These are phyloP conservation scores for Cacatua alba DNA, from an alignment of 2,113 vertebrate genomes.

Conservation along the genomic window DNA sequence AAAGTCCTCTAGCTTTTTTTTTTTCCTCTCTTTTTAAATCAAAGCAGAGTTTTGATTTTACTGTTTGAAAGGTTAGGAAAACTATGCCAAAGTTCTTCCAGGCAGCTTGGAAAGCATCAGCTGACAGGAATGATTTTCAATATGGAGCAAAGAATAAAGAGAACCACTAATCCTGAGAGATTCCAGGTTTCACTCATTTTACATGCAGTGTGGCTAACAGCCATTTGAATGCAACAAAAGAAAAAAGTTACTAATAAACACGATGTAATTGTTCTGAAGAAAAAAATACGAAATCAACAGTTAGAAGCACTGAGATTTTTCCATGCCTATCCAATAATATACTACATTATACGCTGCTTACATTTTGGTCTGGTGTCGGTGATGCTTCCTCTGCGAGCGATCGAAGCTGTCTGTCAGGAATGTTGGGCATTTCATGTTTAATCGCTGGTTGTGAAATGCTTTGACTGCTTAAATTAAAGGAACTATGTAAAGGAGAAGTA, in stretches of 20 bases:
- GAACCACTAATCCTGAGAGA: slow-evolving; percentile 39
- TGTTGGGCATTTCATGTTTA: background rate
- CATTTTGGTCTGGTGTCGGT: background rate
- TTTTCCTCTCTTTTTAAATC: slow-evolving; percentile 41
- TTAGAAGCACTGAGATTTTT: background rate
- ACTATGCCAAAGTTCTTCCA: slow-evolving; percentile 77
- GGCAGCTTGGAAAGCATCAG: slow-evolving; percentile 62
- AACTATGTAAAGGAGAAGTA: background rate
- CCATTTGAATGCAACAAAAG: background rate
- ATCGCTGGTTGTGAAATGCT: background rate
- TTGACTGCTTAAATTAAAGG: background rate
- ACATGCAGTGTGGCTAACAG: slow-evolving; percentile 27
- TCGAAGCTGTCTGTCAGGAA: background rate
- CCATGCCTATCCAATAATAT: background rate
- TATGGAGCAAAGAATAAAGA: slow-evolving; percentile 53
- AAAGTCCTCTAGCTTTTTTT: slow-evolving; percentile 57
- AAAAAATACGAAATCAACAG: background rate
- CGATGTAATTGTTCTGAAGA: background rate
- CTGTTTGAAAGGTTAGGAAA: slow-evolving; percentile 76
- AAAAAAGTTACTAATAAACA: background rate
- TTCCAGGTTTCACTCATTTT: slow-evolving; percentile 20
- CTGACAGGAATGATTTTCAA: slow-evolving; percentile 69
- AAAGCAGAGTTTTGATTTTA: slow-evolving; percentile 73
- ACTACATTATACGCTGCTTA: background rate
- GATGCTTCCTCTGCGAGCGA: background rate